Evolutionary conservation across 2,797 vertebrate genomes (phyloP), one percentile per base, ranked within the genome.

Genomic region (Mus minutoides): DNA sequence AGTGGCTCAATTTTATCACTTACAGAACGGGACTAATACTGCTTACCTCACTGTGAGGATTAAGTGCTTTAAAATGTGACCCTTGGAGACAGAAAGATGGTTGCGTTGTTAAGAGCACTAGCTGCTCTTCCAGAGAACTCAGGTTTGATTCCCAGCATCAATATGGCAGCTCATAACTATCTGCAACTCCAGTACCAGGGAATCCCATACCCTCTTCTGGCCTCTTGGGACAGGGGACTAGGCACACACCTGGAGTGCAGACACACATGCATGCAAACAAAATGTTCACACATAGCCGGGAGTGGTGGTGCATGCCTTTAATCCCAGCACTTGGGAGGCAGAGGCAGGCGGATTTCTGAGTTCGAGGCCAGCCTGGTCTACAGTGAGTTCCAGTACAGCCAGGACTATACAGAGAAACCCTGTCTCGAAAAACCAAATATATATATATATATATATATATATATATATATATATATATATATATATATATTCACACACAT

Each of bases 1-100:
- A 0, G 37, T 60, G 7, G 52, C 46, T 96, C 62, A 26, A 26
- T 64, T 60, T 92, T 86, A 52, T 56, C 37, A 52, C 43, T 93
- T 94, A 40, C 91, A 87, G 67, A 87, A 84, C 71, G 64, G 43
- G 52, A 92, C 69, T 58, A 58, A 86, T 34, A 22, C n/a, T 40
- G 75, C 12, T 49, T 91, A 89, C n/a, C 8, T 71, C 52, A 52
- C 40, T 64, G n/a, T 40, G 54, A 94, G n/a, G 49, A 71, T 75
- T 49, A 85, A 85, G 60, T 29, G 88, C 54, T 90, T 96, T 88
- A 56, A 87, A 56, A 77, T 62, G 37, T 84, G 58, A 64, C 82
- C 58, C 11, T 29, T 49, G 29, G 31, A 67, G 82, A 34, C 31
- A 67, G 29, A 31, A 46, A 69, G 46, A 26, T 69, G 34, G 12